These are phyloP conservation scores for Tupiocoris notatus DNA, from an alignment of 2,888 invertebrate species.

Conservation along the genomic window DNA sequence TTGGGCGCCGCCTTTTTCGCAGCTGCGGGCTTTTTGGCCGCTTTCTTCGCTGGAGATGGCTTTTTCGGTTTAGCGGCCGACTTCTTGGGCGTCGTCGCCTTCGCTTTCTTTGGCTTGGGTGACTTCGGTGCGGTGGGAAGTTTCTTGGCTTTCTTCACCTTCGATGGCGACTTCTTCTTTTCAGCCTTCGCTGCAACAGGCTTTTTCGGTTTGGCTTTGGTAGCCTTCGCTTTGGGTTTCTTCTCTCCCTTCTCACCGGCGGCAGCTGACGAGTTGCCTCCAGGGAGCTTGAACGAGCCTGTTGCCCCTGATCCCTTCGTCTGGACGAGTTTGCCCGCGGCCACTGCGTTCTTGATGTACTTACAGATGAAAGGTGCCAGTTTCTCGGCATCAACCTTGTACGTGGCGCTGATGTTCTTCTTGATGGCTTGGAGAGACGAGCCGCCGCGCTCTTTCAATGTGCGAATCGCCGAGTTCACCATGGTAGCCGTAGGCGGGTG, in stretches of 20 bases:
- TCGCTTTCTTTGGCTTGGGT: slow-evolving; percentile 28
- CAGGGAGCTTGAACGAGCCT: slow-evolving; percentile 45
- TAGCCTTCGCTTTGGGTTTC: slow-evolving; percentile 14
- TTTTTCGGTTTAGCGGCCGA: slow-evolving; percentile 33
- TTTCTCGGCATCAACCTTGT: slow-evolving; percentile 62
- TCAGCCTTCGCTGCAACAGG: background rate
- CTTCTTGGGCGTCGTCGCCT: background rate
- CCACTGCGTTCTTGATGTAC: slow-evolving; percentile 61
- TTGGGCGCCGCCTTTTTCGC: slow-evolving; percentile 24
- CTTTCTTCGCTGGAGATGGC: slow-evolving; percentile 1
- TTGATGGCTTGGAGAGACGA: slow-evolving; percentile 63
- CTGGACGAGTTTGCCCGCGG: slow-evolving; percentile 48
- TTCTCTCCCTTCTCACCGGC: background rate
- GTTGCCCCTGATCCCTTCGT: slow-evolving; percentile 46
- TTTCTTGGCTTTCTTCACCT: slow-evolving; percentile 23
- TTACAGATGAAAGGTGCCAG: slow-evolving; percentile 62
- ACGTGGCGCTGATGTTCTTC: slow-evolving; percentile 62
- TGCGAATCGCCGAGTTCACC: slow-evolving; percentile 61
- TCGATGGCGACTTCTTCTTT: slow-evolving; percentile 8
- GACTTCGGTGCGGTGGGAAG: slow-evolving; percentile 29
- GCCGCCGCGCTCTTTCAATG: slow-evolving; percentile 61
- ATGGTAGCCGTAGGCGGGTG: slow-evolving; percentile 60
- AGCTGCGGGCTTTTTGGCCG: slow-evolving; percentile 10
- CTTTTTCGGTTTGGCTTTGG: slow-evolving; percentile 18
- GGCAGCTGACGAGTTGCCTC: too few species aligned